phyloP scores from a whole-genome alignment of 2,113 vertebrate genomes.

The Orycteropus afer region DNA sequence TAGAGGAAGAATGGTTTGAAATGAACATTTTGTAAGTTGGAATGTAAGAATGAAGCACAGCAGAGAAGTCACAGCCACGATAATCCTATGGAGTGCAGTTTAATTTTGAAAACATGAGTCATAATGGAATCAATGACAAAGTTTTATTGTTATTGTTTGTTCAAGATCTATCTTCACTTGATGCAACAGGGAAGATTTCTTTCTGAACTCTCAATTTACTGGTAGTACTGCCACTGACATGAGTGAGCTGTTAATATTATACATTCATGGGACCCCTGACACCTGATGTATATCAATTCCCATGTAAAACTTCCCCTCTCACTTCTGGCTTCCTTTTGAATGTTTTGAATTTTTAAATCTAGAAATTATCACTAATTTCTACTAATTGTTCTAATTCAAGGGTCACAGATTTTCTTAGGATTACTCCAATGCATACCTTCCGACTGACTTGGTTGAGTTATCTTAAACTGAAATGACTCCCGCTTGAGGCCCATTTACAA shows the following conservation, averaged over 20 bases:
- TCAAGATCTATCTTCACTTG: not conserved
- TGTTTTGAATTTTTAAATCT: not conserved
- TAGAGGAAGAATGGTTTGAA: not conserved
- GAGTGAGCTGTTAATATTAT: not conserved
- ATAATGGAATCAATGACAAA: not conserved
- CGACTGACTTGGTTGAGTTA: not conserved
- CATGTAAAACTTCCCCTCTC: not conserved
- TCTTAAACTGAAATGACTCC: not conserved
- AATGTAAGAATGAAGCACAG: not conserved
- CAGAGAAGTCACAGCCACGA: not conserved
- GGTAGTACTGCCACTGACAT: too few relatives aligned
- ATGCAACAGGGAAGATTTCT: not conserved
- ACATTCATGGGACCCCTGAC: not conserved
- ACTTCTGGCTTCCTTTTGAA: not conserved
- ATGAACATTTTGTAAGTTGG: not conserved
- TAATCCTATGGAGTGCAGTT: not conserved
- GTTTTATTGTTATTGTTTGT: not conserved
- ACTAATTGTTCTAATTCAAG: not conserved
- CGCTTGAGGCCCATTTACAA: accelerated
- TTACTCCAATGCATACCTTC: not conserved
- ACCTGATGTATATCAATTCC: not conserved
- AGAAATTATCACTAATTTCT: not conserved
- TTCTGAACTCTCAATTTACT: not conserved
- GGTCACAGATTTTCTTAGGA: not conserved
- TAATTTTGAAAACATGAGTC: not conserved